phyloP scores from a whole-genome alignment of 2,113 vertebrate genomes.

The Pipa parva region DNA sequence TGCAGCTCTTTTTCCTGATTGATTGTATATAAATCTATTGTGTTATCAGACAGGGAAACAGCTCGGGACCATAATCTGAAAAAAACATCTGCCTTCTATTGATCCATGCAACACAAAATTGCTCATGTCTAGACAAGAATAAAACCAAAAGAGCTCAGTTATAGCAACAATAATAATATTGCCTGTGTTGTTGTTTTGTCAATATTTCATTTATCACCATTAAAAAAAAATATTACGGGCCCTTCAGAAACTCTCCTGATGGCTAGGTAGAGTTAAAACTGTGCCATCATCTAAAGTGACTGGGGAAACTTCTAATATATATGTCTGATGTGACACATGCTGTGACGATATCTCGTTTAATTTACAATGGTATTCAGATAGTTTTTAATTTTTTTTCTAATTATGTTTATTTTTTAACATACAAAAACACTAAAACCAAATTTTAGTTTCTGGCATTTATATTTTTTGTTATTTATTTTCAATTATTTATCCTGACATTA shows the following conservation, averaged over 20 bases:
- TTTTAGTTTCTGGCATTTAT: too few relatives aligned
- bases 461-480: too few relatives aligned
- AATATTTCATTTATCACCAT: constrained; percentile 39
- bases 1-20: constrained; percentile 28
- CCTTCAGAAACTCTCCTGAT: constrained; percentile 21
- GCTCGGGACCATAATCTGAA: constrained; percentile 35
- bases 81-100: constrained; percentile 40
- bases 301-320: neutral
- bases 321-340: too few relatives aligned
- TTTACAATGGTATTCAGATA: too few relatives aligned
- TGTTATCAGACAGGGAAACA: constrained; percentile 24
- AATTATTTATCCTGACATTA: too few relatives aligned
- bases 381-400: too few relatives aligned
- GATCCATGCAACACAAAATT: constrained; percentile 29
- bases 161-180: constrained; percentile 33
- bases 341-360: too few relatives aligned
- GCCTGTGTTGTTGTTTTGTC: constrained; percentile 21
- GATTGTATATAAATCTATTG: constrained; percentile 34
- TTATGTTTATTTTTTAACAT: too few relatives aligned
- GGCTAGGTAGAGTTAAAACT: constrained; percentile 2
- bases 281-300: neutral
- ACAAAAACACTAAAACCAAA: too few relatives aligned
- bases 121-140: constrained; percentile 42
- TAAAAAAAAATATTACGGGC: constrained; percentile 20
- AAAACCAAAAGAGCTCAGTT: constrained; percentile 19